Conservation (phyloP, 2,113 vertebrate species). For the Craseonycteris thonglongyai region DNA sequence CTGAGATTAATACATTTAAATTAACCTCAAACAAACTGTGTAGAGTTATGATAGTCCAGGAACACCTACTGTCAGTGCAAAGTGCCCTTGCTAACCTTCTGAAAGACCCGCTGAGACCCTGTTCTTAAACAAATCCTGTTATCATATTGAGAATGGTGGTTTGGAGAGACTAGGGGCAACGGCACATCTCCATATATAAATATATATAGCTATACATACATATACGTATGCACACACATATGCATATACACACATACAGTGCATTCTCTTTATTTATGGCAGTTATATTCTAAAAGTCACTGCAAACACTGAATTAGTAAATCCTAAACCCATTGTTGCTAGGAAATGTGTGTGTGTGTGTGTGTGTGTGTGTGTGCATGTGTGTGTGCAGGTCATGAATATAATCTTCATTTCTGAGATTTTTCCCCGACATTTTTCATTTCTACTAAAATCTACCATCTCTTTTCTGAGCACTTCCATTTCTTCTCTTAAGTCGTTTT, state of each 20-base stretch:
- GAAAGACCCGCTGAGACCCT: background rate
- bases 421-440: background rate
- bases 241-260: no score
- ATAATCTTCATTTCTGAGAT: background rate
- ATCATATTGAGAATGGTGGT: background rate
- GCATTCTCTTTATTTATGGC: background rate
- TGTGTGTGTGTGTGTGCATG: no score
- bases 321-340: background rate
- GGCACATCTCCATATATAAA: accelerated
- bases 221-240: no score
- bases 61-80: background rate
- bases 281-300: background rate
- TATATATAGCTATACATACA: no score
- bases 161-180: background rate
- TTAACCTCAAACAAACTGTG: slow-evolving; percentile 27
- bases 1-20: slow-evolving; percentile 29
- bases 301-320: background rate
- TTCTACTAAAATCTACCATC: background rate
- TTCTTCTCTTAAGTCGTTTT: background rate
- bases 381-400: no score
- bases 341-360: background rate
- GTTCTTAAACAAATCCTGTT: background rate
- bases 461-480: background rate
- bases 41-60: background rate
- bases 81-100: background rate